Conservation (phyloP, 2,797 vertebrate species). For the Manis javanica region DNA sequence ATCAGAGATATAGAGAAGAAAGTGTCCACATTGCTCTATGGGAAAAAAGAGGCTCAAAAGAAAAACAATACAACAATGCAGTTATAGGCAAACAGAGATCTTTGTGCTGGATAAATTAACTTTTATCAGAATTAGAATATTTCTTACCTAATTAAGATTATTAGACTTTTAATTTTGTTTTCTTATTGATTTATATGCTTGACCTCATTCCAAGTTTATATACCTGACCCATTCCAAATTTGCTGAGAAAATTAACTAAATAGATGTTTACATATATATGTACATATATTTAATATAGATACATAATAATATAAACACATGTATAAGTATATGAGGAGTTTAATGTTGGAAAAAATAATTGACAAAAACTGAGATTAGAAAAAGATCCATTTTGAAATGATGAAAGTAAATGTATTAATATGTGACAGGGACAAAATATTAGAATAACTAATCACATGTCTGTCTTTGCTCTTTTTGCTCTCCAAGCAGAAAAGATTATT, state of each 20-base stretch:
- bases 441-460: neutral
- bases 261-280: neutral
- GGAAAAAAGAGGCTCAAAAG: neutral
- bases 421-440: neutral
- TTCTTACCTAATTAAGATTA: neutral
- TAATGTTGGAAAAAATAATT: neutral
- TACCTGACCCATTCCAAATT: neutral
- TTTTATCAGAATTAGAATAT: conserved; percentile 8
- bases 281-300: neutral
- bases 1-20: neutral
- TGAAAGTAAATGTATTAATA: neutral
- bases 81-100: neutral
- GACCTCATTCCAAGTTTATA: neutral
- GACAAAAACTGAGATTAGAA: neutral
- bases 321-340: neutral
- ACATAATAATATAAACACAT: neutral
- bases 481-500: neutral
- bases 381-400: conserved; percentile 35
- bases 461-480: neutral
- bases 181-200: neutral
- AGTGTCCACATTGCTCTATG: neutral
- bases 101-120: neutral
- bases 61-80: neutral
- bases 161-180: neutral
- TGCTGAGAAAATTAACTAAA: neutral